Base-by-base conservation (phyloP, 1,140 invertebrate genomes). In the Psilanteris sp. region DNA sequence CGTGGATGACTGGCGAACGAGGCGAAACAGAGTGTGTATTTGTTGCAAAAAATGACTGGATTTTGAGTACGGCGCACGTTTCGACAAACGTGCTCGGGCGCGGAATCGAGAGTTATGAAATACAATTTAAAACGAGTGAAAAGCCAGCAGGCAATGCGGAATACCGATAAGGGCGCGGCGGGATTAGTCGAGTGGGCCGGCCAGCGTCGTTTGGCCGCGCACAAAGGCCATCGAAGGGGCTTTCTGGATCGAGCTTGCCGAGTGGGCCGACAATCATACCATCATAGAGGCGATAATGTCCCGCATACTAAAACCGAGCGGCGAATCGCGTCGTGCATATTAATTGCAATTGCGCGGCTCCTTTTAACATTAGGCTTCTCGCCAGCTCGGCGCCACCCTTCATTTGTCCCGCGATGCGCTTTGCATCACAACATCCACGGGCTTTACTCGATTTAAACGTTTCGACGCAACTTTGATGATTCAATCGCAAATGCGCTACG, bases 201-300 rank as follows among this genome's bases (percentile, higher is more conserved):
- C 36, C 64, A 32, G 16, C 18, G 26, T 7, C 43, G 4, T 13
- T 10, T 31, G 41, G 2, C 2, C 7, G 48, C 16, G 50, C 44
- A 57, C 55, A 57, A 72, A 67, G 55, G 66, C 57, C 36, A 24
- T 55, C 43, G 46, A 55, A 55, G 64, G n/a, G 41, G 68, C 55
- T 77, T 41, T 73, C 36, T 67, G 74, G 74, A 79, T 82, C 78
- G 77, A 81, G 62, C n/a, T 59, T 24, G 32, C 48, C 36, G 62
- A 81, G 79, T 80, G 55, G 77, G 55, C 68, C 72, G 80, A 82
- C 83, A 84, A 85, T 85, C 83, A 79, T 72, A 71, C 79, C 73
- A 79, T 84, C 83, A 83, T 82, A 78, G 79, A 80, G 74, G 72
- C 77, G 71, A 78, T 79, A 71, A 77, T 81, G 79, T 81, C 79